Percentiles rank a stretch among this genome's conserved stretches.
Conservation (phyloP, 2,113 vertebrate species). For the Engraulis encrasicolus region DNA sequence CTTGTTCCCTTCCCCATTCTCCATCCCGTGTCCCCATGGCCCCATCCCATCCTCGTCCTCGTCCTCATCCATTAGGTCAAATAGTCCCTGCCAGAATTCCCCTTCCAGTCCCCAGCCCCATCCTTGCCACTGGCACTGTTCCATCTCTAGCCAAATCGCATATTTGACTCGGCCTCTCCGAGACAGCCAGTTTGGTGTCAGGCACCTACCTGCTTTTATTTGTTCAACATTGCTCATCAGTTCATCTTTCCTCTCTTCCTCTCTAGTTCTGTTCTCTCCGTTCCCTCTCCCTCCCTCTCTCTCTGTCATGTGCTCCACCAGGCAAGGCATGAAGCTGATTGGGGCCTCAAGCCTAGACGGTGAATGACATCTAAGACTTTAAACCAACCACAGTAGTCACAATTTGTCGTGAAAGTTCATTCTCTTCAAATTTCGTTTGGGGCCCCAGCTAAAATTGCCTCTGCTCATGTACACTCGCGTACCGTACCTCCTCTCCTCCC, state of each 20-base stretch:
- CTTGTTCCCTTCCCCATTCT: too few species aligned
- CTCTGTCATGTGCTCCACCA: too few species aligned
- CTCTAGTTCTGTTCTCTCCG: constrained; percentile 14
- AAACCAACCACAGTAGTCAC: too few species aligned
- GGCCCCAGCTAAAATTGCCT: too few species aligned
- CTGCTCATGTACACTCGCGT: too few species aligned
- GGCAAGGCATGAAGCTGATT: too few species aligned
- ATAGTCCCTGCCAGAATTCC: too few species aligned
- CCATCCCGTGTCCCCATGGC: too few species aligned
- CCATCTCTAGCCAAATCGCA: constrained; percentile 19
- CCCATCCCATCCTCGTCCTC: neutral
- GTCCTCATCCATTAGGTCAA: neutral
- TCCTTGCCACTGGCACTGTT: constrained; percentile 28
- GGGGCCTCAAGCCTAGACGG: too few species aligned
- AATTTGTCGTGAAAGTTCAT: too few species aligned
- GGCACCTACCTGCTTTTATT: constrained; percentile 23
- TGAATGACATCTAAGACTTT: too few species aligned
- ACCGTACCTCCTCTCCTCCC: constrained; percentile 5
- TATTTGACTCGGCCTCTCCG: constrained; percentile 39
- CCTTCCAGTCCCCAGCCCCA: neutral
- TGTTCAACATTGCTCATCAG: constrained; percentile 1
- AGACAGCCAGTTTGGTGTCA: constrained; percentile 48
- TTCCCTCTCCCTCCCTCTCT: neutral
- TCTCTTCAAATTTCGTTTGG: too few species aligned
- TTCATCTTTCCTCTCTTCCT: constrained; percentile 17